Percentiles rank a stretch among this genome's conserved stretches.
phyloP scores from a whole-genome alignment of 2,797 vertebrate species.

The Florisuga fusca region DNA sequence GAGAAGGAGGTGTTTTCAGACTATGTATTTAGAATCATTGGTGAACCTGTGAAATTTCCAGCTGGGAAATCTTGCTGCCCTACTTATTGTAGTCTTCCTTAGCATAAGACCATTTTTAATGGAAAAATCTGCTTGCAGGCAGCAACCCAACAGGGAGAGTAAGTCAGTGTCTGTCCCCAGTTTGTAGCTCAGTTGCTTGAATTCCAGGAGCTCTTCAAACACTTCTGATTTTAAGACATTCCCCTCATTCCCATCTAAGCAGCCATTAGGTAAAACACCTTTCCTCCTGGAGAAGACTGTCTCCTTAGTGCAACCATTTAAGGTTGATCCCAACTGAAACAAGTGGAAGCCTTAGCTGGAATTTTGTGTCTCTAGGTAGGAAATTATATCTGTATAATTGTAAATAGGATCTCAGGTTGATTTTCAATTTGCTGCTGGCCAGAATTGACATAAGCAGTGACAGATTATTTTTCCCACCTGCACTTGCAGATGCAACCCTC shows the following conservation, averaged over 20 bases:
- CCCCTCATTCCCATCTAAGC: background rate
- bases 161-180: background rate
- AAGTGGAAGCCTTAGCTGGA: background rate
- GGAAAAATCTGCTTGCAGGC: background rate
- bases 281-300: background rate
- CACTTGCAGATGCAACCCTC: background rate
- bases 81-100: background rate
- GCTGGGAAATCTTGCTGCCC: background rate
- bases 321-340: background rate
- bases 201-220: background rate
- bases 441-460: too few relatives aligned
- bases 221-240: background rate
- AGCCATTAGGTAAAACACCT: background rate
- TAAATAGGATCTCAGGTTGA: background rate
- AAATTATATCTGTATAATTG: too few relatives aligned
- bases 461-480: background rate
- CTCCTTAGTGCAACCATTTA: background rate
- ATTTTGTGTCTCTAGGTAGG: background rate
- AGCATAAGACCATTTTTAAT: background rate
- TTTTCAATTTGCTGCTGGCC: background rate
- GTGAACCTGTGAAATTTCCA: background rate
- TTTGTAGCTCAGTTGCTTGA: background rate
- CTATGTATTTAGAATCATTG: background rate
- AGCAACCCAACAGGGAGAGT: background rate
- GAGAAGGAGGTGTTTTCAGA: background rate